Evolutionary conservation across 2,888 invertebrate species (phyloP), one percentile per base, ranked within the genome.

Genomic region (Encarsia formosa): DNA sequence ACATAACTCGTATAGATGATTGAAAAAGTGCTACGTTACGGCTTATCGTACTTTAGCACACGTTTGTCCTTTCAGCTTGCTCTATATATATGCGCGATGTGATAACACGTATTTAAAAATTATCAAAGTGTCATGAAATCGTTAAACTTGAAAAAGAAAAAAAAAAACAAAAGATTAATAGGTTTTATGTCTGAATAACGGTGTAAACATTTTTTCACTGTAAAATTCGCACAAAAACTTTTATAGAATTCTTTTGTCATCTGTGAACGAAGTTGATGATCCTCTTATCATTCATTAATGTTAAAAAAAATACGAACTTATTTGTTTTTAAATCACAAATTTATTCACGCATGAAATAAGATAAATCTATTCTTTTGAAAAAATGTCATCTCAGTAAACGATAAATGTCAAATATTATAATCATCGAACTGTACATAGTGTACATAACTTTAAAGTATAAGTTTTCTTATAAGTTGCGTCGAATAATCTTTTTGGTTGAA

Each of bases 401-500:
- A n/a, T n/a, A n/a, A n/a, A 44, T 50, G 43, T 44, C 47, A 48
- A 54, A 15, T 50, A 44, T 50, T 42, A 51, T 44, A 40, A 48
- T 23, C 37, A 35, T 23, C 41, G 20, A 42, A 56, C 40, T 72
- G 72, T 72, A 72, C 58, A 72, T 71, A 72, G 54, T 70, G 70
- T 71, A 70, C 60, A 70, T 68, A 69, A 55, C 49, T 63, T 61
- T 61, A 59, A 62, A 62, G 56, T 65, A 61, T 67, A 69, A 67
- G 69, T 52, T 70, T 42, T 22, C 9, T 45, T 26, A 24, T 56
- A 50, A 71, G 67, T 60, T 18, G 47, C 61, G 61, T 64, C 61
- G 58, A 60, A 57, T 56, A 54, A 52, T 57, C 45, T 26, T 15
- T 13, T 9, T 54, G 46, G 49, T 54, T 52, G 29, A 55, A 63